Percentiles rank a stretch among this genome's conserved stretches.
Conservation (phyloP, 2,113 vertebrate species). For the Sapajus apella region DNA sequence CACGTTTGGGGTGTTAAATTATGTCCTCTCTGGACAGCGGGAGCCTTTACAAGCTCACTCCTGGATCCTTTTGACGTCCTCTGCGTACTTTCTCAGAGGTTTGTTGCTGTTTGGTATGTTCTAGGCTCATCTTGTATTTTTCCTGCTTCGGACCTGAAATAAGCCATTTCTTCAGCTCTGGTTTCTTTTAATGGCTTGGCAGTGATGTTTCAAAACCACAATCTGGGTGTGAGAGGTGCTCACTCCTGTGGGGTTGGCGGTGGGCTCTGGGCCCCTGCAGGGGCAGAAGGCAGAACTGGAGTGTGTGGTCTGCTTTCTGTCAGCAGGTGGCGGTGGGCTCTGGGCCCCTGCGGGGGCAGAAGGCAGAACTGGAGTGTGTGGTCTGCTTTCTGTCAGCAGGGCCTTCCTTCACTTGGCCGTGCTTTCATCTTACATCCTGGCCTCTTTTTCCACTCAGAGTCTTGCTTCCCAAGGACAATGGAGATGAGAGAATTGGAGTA, state of each 20-base stretch:
- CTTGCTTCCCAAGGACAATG: too few species aligned
- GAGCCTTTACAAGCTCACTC: neutral
- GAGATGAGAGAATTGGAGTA: too few species aligned
- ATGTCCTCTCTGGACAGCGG: neutral
- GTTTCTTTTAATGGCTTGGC: neutral
- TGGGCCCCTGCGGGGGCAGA: too few species aligned
- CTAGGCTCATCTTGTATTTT: accelerated
- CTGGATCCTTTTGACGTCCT: accelerated
- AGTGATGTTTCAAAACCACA: neutral
- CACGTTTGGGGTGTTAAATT: too few species aligned
- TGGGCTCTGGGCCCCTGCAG: too few species aligned
- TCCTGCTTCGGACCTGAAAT: neutral
- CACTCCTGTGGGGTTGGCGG: accelerated
- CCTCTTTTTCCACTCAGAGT: neutral
- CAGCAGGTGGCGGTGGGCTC: too few species aligned
- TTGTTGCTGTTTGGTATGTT: neutral
- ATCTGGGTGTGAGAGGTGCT: accelerated
- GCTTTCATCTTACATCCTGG: accelerated
- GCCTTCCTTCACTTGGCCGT: accelerated
- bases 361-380: too few species aligned
- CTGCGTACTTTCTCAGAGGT: accelerated
- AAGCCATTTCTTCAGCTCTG: neutral
- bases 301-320: accelerated
- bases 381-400: accelerated
- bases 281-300: too few species aligned